Percentiles rank a stretch among this genome's conserved stretches.
Evolutionary conservation across 2,888 invertebrate genomes (phyloP).

Genomic region (Zygogramma bicolorata): DNA sequence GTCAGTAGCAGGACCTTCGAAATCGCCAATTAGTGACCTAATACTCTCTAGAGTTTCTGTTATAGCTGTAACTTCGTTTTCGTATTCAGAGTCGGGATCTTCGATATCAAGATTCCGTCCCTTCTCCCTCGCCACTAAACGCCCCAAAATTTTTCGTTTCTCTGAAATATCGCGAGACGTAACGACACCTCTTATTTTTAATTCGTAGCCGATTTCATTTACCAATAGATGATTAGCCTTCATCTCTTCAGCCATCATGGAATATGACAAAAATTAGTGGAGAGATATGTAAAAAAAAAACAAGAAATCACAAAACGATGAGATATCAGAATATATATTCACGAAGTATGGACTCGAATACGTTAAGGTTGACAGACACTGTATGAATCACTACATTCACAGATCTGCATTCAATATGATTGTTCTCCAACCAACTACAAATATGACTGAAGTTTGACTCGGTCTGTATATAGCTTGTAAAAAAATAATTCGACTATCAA

Average conservation of each 20-base stretch:
- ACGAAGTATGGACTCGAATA: too few relatives aligned
- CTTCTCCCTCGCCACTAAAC: neutral
- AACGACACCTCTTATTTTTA: slow-evolving; percentile 11
- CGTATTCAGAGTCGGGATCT: slow-evolving; percentile 7
- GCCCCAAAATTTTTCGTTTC: slow-evolving; percentile 15
- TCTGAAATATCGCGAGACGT: slow-evolving; percentile 11
- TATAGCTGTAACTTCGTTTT: neutral
- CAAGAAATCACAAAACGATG: too few relatives aligned
- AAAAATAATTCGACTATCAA: too few relatives aligned
- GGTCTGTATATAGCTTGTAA: too few relatives aligned
- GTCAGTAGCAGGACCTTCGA: neutral
- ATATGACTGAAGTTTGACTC: too few relatives aligned
- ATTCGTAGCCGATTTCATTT: slow-evolving; percentile 3
- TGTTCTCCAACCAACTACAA: too few relatives aligned
- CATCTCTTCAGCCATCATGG: neutral
- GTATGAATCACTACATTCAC: too few relatives aligned
- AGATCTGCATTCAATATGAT: too few relatives aligned
- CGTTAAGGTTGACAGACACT: too few relatives aligned
- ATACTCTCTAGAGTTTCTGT: neutral
- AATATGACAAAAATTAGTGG: too few relatives aligned
- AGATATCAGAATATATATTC: too few relatives aligned
- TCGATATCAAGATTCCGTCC: neutral
- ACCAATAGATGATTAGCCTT: slow-evolving; percentile 18
- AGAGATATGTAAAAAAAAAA: too few relatives aligned
- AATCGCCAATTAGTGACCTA: neutral